Evolutionary conservation across 53 echinoderm and acorn worm species (phyloP).

Genomic region (Echinarachnius parma): DNA sequence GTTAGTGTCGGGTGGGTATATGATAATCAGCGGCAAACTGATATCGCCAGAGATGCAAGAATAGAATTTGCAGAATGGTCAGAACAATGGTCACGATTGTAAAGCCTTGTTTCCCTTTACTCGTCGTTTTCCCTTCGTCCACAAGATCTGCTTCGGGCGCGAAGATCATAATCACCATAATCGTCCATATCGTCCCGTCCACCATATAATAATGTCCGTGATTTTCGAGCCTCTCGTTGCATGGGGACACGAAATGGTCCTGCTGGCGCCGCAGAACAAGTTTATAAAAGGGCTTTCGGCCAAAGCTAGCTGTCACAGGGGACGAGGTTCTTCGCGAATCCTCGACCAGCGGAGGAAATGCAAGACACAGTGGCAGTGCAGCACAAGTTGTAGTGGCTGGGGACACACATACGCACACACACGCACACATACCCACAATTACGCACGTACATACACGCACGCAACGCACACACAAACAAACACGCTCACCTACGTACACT

Average conservation of each 20-base stretch:
- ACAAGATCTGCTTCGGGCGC: constrained; percentile 14
- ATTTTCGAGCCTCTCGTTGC: constrained; percentile 39
- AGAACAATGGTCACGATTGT: no score
- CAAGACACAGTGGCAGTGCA: not conserved
- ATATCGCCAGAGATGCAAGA: no score
- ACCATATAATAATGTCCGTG: constrained; percentile 35
- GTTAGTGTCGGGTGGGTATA: no score
- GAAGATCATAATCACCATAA: constrained; percentile 32
- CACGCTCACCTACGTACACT: constrained; percentile 2
- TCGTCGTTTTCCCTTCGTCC: no score
- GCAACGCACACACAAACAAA: not conserved
- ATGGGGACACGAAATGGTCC: constrained; percentile 44
- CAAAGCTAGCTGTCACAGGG: constrained; percentile 12
- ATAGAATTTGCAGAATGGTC: no score
- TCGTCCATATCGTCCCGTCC: not conserved
- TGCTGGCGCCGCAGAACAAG: constrained; percentile 37
- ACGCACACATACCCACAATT: no score
- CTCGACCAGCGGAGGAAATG: constrained; percentile 12
- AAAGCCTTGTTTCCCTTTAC: no score
- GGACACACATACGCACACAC: no score
- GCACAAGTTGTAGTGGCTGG: no score
- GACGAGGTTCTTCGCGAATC: constrained; percentile 16
- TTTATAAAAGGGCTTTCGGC: constrained; percentile 30
- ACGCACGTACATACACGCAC: no score
- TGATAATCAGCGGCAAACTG: no score